Evolutionary conservation across 2,888 invertebrate genomes (phyloP).

Genomic region (Drosophila subsilvestris): DNA sequence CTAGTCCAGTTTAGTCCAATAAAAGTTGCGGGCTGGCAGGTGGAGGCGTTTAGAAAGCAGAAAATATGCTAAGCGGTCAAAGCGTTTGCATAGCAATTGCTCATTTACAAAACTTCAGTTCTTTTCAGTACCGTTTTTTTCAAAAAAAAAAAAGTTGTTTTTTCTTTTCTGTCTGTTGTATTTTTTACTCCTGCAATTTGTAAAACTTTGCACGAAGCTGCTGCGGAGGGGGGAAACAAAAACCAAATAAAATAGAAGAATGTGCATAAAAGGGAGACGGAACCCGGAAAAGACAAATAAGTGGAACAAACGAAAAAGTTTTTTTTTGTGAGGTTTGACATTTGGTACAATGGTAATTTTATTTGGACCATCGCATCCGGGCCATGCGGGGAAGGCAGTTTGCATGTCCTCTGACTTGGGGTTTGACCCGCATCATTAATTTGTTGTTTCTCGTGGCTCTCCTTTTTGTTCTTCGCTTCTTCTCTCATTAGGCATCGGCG

Average conservation of each 20-base stretch:
- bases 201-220: constrained; percentile 47
- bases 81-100: constrained; percentile 75
- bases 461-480: constrained; percentile 43
- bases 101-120: constrained; percentile 56
- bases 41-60: constrained; percentile 67
- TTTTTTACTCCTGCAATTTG: constrained; percentile 29
- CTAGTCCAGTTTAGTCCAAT: not conserved
- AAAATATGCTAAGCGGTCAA: constrained; percentile 67
- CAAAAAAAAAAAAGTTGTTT: constrained; percentile 41
- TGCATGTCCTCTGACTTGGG: constrained; percentile 11
- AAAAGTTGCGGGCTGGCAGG: constrained; percentile 1
- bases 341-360: constrained; percentile 60
- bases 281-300: constrained; percentile 21
- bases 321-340: constrained; percentile 64
- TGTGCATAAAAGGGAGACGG: constrained; percentile 26
- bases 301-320: constrained; percentile 43
- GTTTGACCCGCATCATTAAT: constrained; percentile 75
- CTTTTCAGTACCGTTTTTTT: constrained; percentile 30
- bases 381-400: constrained; percentile 5
- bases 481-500: constrained; percentile 42
- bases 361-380: constrained; percentile 54
- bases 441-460: constrained; percentile 40
- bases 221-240: not conserved
- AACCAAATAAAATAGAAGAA: constrained; percentile 12
- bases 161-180: constrained; percentile 26